These are phyloP conservation scores for Palythoa grandiflora DNA, from an alignment of 92 coral and sea anemone species.

Conservation along the genomic window DNA sequence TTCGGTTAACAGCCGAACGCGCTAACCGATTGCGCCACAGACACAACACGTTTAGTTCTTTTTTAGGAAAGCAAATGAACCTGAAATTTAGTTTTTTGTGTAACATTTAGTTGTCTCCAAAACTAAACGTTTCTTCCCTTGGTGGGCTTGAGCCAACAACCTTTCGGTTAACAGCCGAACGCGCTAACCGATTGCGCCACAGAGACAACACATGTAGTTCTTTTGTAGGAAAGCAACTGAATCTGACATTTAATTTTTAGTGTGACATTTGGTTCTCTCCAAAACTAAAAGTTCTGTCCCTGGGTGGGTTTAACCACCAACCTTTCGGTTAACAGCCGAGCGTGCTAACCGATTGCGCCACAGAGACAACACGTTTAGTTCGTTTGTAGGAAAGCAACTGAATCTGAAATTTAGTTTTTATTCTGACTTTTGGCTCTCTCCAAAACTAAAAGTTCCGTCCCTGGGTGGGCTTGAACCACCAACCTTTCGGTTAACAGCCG, in stretches of 20 bases:
- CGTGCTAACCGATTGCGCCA: slow-evolving; percentile 87
- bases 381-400: too few species aligned
- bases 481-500: slow-evolving; percentile 80
- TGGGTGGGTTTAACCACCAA: too few species aligned
- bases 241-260: too few species aligned
- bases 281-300: too few species aligned
- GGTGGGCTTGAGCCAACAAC: slow-evolving; percentile 77
- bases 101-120: too few species aligned
- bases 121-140: slow-evolving; percentile 44
- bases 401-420: too few species aligned
- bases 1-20: slow-evolving; percentile 83
- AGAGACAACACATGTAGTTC: slow-evolving; percentile 36
- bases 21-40: slow-evolving; percentile 87
- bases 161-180: slow-evolving; percentile 81
- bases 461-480: slow-evolving; percentile 76
- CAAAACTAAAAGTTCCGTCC: slow-evolving; percentile 25
- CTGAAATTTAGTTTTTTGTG: too few species aligned
- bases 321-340: too few species aligned
- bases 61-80: too few species aligned
- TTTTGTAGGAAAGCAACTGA: too few species aligned
- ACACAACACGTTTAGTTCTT: slow-evolving; percentile 16
- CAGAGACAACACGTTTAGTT: slow-evolving; percentile 47
- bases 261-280: too few species aligned
- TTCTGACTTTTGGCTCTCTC: too few species aligned
- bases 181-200: slow-evolving; percentile 88